A percentile compares a stretch with the other conserved stretches of the same genome.
These are phyloP conservation scores for Alitta virens DNA, from an alignment of 2,888 invertebrate species.

Conservation along the genomic window DNA sequence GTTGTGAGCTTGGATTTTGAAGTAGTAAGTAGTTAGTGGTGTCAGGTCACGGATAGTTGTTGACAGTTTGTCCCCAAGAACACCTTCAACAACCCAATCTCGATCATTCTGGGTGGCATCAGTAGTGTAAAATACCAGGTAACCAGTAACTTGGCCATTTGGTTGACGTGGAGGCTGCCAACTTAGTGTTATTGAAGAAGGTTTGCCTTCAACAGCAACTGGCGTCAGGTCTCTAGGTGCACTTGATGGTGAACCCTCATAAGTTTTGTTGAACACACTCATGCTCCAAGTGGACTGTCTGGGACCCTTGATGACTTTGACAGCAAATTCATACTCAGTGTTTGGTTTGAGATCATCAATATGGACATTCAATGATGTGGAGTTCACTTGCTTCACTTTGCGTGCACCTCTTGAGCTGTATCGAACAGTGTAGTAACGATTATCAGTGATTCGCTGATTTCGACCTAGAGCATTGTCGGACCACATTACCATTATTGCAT, in stretches of 20 bases:
- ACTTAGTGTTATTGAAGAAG: conserved; percentile 72
- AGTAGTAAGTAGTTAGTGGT: conserved; percentile 83
- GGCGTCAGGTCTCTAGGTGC: conserved; percentile 84
- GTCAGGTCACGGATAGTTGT: conserved; percentile 77
- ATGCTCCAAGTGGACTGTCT: conserved; percentile 93
- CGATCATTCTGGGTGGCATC: conserved; percentile 72
- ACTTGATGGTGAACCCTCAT: conserved; percentile 77
- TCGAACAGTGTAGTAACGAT: conserved; percentile 81
- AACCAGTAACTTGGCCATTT: conserved; percentile 75
- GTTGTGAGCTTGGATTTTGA: conserved; percentile 91
- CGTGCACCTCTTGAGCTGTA: conserved; percentile 58
- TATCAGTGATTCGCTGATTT: conserved; percentile 81
- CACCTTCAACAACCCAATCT: conserved; percentile 80
- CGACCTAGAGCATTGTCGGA: conserved; percentile 83
- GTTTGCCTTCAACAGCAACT: conserved; percentile 66
- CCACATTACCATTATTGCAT: conserved; percentile 92
- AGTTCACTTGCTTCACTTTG: conserved; percentile 74
- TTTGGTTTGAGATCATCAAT: conserved; percentile 62
- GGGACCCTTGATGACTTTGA: conserved; percentile 73
- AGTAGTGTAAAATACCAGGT: conserved; percentile 86
- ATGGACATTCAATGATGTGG: conserved; percentile 85
- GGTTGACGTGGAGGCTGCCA: conserved; percentile 89
- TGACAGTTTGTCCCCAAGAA: conserved; percentile 80
- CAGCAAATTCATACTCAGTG: conserved; percentile 91
- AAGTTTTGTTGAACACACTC: conserved; percentile 86